These are phyloP conservation scores for Agrilus planipennis DNA, from an alignment of 1,140 invertebrate genomes.

Conservation along the genomic window DNA sequence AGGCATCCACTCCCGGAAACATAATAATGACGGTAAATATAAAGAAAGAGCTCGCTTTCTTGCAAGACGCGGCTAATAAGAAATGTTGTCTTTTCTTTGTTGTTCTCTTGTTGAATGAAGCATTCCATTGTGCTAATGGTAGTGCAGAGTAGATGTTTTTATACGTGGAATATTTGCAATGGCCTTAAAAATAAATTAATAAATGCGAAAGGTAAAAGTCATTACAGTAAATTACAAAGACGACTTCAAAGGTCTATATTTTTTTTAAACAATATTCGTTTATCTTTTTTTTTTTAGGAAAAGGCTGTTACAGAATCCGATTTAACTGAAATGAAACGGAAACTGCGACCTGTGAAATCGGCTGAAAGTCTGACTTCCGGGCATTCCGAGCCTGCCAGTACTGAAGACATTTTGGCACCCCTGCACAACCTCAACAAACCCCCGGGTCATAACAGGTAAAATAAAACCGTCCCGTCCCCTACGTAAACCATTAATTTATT, in stretches of 20 bases:
- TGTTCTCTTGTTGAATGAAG: too few species aligned
- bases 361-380: conserved; percentile 51
- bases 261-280: not conserved
- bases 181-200: too few species aligned
- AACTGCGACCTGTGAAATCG: conserved; percentile 55
- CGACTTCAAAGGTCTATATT: too few species aligned
- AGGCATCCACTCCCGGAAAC: conserved; percentile 25
- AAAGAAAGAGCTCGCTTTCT: not conserved
- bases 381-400: conserved; percentile 35
- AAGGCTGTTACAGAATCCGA: conserved; percentile 34
- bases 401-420: conserved; percentile 34
- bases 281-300: conserved; percentile 18
- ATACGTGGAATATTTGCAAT: too few species aligned
- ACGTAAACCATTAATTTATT: conserved; percentile 19
- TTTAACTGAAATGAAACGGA: conserved; percentile 34
- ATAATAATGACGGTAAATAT: conserved; percentile 9
- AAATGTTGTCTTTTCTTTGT: too few species aligned
- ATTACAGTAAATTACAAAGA: too few species aligned
- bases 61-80: too few species aligned
- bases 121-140: too few species aligned
- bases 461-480: conserved; percentile 31
- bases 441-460: conserved; percentile 39
- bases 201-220: too few species aligned
- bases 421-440: conserved; percentile 34
- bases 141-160: too few species aligned